A percentile compares a stretch with the other conserved stretches of the same genome.
These are phyloP conservation scores for Hydrozoanthus tunicans DNA, from an alignment of 64 coral and sea anemone genomes.

Conservation along the genomic window DNA sequence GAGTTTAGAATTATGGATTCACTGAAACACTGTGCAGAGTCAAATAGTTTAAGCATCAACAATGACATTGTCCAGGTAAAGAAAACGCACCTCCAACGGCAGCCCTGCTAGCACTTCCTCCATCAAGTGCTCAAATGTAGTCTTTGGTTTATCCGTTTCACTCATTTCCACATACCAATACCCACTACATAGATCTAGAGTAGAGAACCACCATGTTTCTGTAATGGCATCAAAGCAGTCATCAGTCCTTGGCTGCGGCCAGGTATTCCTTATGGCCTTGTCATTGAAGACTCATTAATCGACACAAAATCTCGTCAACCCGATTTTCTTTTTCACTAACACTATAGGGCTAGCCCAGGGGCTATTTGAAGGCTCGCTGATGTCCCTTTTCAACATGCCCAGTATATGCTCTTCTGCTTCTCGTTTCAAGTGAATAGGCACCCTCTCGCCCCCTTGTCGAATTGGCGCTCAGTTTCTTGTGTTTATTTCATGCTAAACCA, in stretches of 20 bases:
- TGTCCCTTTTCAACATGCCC: too few species aligned
- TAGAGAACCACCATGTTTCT: constrained; percentile 59
- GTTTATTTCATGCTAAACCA: constrained; percentile 52
- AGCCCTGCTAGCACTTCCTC: constrained; percentile 15
- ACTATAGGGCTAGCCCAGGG: constrained; percentile 18
- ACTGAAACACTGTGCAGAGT: constrained; percentile 7
- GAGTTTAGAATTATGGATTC: constrained; percentile 21
- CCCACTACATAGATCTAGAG: constrained; percentile 40
- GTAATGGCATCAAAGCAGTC: constrained; percentile 44
- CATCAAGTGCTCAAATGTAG: constrained; percentile 33
- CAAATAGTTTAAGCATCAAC: constrained; percentile 3
- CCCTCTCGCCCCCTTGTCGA: neutral
- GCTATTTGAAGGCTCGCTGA: neutral
- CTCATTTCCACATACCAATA: constrained; percentile 59
- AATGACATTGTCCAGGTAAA: constrained; percentile 58
- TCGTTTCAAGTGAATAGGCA: neutral
- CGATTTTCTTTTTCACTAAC: constrained; percentile 71
- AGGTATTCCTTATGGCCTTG: constrained; percentile 23
- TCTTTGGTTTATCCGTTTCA: constrained; percentile 10
- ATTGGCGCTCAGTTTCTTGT: constrained; percentile 44
- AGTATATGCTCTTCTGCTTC: neutral
- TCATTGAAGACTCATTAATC: constrained; percentile 67
- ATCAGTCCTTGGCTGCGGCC: constrained; percentile 18
- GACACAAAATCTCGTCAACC: constrained; percentile 60
- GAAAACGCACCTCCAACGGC: neutral